Percentiles rank a stretch among this genome's conserved stretches.
These are phyloP conservation scores for Mormyrops attenuatus DNA, from an alignment of 2,797 vertebrate genomes.

Conservation along the genomic window DNA sequence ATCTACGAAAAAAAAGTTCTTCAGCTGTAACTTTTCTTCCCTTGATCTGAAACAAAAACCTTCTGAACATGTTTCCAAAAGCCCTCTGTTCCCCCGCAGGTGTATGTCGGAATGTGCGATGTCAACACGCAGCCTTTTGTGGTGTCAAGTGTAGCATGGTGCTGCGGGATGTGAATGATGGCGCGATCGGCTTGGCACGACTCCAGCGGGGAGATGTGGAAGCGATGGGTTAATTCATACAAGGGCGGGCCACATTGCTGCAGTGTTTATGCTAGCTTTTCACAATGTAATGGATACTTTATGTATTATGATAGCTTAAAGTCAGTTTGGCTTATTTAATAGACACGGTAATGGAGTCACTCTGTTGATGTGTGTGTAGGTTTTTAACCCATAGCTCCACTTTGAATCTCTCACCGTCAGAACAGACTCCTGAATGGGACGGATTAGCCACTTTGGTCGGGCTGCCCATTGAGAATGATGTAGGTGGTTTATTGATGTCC, in stretches of 20 bases:
- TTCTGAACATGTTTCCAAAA: not conserved
- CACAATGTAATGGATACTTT: not conserved
- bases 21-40: not conserved
- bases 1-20: not conserved
- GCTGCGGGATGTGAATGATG: not conserved
- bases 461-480: not conserved
- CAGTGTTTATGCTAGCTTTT: not conserved
- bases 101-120: not conserved
- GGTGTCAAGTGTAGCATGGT: not conserved
- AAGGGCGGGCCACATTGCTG: not conserved
- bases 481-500: not conserved
- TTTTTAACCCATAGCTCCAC: not conserved
- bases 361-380: not conserved
- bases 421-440: not conserved
- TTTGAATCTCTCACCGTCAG: not conserved
- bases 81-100: not conserved
- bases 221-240: not conserved
- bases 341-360: not conserved
- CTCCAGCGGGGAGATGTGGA: not conserved
- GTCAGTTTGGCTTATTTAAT: not conserved
- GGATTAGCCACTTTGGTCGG: not conserved
- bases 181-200: not conserved
- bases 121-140: not conserved
- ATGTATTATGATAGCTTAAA: not conserved
- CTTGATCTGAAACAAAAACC: not conserved